Evolutionary conservation across 1,140 invertebrate species (phyloP).

Genomic region (Leptopilina boulardi): DNA sequence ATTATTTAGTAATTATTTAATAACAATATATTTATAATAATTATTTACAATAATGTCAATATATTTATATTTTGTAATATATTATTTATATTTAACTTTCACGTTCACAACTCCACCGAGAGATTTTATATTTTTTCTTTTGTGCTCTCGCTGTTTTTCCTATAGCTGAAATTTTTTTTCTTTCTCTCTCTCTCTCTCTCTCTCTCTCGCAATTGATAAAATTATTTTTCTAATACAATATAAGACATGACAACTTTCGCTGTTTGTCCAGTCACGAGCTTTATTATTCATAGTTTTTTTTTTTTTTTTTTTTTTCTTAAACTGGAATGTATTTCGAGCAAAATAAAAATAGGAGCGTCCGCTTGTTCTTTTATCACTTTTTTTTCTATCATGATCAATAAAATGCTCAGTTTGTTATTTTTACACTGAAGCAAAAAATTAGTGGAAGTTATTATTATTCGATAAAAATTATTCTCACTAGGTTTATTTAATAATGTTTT

Average conservation of each 20-base stretch:
- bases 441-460: constrained; percentile 2
- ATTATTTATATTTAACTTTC: background rate
- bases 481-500: no score
- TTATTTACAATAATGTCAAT: no score
- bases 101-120: background rate
- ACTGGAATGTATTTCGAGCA: background rate
- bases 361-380: background rate
- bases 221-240: background rate
- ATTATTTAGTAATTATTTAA: no score
- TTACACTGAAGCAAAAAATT: constrained; percentile 31
- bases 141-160: background rate
- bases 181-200: background rate
- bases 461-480: background rate
- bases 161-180: background rate
- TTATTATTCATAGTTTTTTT: background rate
- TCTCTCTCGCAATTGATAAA: constrained; percentile 1
- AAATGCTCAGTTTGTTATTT: background rate
- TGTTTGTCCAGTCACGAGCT: background rate
- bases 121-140: background rate
- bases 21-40: no score
- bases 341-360: background rate
- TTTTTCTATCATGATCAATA: constrained; percentile 35
- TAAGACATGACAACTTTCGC: background rate
- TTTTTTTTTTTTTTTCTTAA: no score
- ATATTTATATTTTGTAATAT: background rate